Conservation (phyloP, 2,113 vertebrate genomes). For the Athene noctua region DNA sequence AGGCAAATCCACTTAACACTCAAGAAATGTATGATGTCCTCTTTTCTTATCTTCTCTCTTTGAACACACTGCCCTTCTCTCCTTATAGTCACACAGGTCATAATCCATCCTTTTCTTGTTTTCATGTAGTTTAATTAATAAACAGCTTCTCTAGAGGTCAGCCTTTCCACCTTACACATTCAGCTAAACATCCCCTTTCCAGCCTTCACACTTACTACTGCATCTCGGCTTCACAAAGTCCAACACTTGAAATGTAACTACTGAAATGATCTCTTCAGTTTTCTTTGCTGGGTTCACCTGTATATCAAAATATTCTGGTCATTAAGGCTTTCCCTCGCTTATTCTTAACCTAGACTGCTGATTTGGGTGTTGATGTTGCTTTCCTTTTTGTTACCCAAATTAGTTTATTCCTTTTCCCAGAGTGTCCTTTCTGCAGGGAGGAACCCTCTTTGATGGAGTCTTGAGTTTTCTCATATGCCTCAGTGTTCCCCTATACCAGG, state of each 20-base stretch:
- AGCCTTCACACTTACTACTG: background rate
- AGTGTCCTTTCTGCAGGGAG: background rate
- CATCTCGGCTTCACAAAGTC: background rate
- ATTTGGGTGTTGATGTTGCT: background rate
- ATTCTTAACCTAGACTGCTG: background rate
- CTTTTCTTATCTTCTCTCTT: background rate
- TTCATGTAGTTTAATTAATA: background rate
- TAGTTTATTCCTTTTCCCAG: background rate
- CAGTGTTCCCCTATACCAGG: background rate
- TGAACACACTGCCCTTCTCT: background rate
- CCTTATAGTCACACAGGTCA: background rate
- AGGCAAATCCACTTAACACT: background rate
- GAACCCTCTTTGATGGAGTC: background rate
- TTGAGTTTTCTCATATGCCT: background rate
- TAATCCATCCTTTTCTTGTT: background rate
- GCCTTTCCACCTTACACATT: background rate
- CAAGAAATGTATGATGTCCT: background rate
- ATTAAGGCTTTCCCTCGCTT: background rate
- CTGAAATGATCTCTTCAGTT: background rate
- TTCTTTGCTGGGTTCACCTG: background rate
- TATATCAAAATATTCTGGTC: background rate
- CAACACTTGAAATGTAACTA: background rate
- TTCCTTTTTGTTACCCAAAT: background rate
- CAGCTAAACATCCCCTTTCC: background rate
- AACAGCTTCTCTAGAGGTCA: background rate